Conservation (phyloP, 2,113 vertebrate genomes). For the Sakesphorus luctuosus region DNA sequence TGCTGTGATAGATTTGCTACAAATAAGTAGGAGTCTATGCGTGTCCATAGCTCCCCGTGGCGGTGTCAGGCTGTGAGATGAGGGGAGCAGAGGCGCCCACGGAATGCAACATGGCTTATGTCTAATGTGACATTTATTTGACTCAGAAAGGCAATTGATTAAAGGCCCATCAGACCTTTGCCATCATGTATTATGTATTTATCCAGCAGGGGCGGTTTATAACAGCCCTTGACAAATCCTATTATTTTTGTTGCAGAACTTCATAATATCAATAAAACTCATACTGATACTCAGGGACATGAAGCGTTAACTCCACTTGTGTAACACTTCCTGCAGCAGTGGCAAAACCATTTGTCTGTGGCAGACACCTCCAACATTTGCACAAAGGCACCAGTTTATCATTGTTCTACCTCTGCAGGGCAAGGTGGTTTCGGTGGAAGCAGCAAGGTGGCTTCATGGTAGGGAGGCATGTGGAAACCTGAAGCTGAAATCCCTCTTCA, state of each 20-base stretch:
- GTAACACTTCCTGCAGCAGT: constrained; percentile 3
- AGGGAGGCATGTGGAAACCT: background rate
- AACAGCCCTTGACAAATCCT: constrained; percentile 65
- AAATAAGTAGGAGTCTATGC: constrained; percentile 50
- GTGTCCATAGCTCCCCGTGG: constrained; percentile 10
- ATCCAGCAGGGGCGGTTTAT: constrained; percentile 64
- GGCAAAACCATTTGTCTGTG: background rate
- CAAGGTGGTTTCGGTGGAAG: background rate
- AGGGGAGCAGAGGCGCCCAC: constrained; percentile 42
- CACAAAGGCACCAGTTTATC: background rate
- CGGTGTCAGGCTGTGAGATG: constrained; percentile 12
- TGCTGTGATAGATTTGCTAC: constrained; percentile 33
- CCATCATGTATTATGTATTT: constrained; percentile 74
- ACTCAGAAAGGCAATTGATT: constrained; percentile 73
- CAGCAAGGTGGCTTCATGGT: background rate
- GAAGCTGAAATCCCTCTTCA: background rate
- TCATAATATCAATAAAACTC: constrained; percentile 47
- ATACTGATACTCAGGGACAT: background rate
- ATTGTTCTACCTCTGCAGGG: background rate
- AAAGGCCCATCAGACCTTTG: constrained; percentile 66
- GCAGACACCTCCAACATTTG: background rate
- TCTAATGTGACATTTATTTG: constrained; percentile 73
- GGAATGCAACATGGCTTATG: constrained; percentile 50
- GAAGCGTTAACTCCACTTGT: background rate
- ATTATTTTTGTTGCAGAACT: constrained; percentile 62